Evolutionary conservation across 2,888 invertebrate genomes (phyloP).

Genomic region (Drosophila algonquin): DNA sequence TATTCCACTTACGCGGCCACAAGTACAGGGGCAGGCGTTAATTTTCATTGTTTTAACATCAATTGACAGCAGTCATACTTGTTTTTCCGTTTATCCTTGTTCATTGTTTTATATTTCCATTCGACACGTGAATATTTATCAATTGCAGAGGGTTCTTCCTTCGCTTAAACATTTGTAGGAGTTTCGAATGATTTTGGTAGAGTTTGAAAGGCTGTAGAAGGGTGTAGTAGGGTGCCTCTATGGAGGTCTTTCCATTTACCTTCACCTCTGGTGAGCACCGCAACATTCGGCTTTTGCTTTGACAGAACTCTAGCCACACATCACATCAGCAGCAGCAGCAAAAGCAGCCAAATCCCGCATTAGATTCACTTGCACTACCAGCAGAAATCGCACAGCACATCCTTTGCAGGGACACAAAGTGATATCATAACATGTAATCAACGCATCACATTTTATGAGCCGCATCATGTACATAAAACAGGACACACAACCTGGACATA

Average conservation of each 20-base stretch:
- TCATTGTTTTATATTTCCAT: not conserved
- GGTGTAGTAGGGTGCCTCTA: not conserved
- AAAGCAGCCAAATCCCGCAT: not conserved
- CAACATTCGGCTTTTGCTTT: constrained; percentile 31
- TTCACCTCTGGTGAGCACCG: too few species aligned
- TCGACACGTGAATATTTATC: not conserved
- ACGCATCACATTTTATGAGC: constrained; percentile 30
- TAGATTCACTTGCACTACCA: not conserved
- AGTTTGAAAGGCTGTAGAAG: not conserved
- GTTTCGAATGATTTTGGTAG: too few species aligned
- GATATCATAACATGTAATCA: constrained; percentile 34
- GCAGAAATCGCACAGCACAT: constrained; percentile 1
- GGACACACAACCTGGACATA: constrained; percentile 20
- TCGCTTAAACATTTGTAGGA: too few species aligned
- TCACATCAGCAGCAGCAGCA: not conserved
- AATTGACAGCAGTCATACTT: constrained; percentile 43
- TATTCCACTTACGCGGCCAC: constrained; percentile 9
- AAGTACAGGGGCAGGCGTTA: constrained; percentile 25
- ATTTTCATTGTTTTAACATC: constrained; percentile 63
- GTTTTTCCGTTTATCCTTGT: not conserved
- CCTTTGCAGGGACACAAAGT: constrained; percentile 15
- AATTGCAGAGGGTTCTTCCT: not conserved
- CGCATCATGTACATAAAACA: constrained; percentile 23
- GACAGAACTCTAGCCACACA: constrained; percentile 45
- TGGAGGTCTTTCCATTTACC: not conserved